Conservation (phyloP, 2,113 vertebrate genomes). For the Pyrgilauda ruficollis region DNA sequence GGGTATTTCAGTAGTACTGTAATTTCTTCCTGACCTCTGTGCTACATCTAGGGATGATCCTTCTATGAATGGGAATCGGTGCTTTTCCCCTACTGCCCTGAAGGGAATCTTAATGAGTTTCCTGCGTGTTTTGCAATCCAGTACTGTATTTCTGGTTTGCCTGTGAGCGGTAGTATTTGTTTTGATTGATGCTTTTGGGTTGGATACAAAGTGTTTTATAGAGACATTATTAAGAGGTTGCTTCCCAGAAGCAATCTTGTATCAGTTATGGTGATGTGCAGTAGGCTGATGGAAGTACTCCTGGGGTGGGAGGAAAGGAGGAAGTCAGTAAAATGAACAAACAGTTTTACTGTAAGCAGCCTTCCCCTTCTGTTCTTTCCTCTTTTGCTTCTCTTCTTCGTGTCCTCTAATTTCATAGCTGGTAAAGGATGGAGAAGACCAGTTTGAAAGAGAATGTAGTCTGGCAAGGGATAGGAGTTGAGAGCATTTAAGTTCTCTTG, state of each 20-base stretch:
- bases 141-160: slow-evolving; percentile 26
- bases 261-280: not conserved
- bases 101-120: slow-evolving; percentile 51
- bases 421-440: not conserved
- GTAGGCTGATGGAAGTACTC: not conserved
- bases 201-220: not conserved
- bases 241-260: not conserved
- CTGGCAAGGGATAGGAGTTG: not conserved
- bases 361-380: not conserved
- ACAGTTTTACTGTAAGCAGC: not conserved
- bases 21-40: slow-evolving; percentile 15
- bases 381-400: not conserved
- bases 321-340: not conserved
- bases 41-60: not conserved
- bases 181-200: slow-evolving; percentile 39
- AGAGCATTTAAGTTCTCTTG: not conserved
- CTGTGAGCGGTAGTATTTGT: not conserved
- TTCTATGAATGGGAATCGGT: not conserved
- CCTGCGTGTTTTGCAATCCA: slow-evolving; percentile 30
- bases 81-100: slow-evolving; percentile 15
- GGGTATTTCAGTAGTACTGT: not conserved
- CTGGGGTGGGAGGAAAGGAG: not conserved
- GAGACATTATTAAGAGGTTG: not conserved
- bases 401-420: not conserved
- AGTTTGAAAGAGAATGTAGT: not conserved